Evolutionary conservation across 1,140 invertebrate species (phyloP).

Genomic region (Lutraria rhynchaena): DNA sequence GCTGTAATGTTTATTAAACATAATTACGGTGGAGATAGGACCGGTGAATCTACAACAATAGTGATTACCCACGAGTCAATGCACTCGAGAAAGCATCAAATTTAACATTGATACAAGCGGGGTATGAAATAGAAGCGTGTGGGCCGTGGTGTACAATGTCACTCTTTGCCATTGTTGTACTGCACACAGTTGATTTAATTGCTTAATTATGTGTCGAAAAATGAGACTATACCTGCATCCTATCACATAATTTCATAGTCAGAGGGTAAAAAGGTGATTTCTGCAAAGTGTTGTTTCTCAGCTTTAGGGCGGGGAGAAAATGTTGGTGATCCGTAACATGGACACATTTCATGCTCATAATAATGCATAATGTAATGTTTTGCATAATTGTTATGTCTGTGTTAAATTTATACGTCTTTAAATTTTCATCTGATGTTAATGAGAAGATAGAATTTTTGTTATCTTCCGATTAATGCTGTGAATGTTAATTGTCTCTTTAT

Average conservation of each 20-base stretch:
- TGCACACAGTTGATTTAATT: constrained; percentile 33
- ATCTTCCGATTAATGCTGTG: too few species aligned
- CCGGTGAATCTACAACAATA: constrained; percentile 1
- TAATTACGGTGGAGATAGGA: constrained; percentile 32
- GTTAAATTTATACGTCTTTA: too few species aligned
- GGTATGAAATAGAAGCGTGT: constrained; percentile 23
- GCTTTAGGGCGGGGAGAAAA: too few species aligned
- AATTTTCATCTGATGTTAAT: too few species aligned
- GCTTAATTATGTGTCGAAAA: constrained; percentile 40
- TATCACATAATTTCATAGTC: constrained; percentile 21
- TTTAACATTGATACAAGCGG: constrained; percentile 42
- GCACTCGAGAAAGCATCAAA: not conserved
- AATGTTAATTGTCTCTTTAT: too few species aligned
- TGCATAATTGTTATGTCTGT: too few species aligned
- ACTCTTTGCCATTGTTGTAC: constrained; percentile 20
- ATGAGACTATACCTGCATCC: constrained; percentile 40
- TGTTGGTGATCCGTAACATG: too few species aligned
- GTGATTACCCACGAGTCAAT: constrained; percentile 29
- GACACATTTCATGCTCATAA: too few species aligned
- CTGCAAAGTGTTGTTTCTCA: too few species aligned
- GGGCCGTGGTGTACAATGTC: constrained; percentile 39
- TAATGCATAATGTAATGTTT: too few species aligned
- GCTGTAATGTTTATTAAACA: constrained; percentile 39
- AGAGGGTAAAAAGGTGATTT: too few species aligned
- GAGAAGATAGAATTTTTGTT: too few species aligned